Conservation (phyloP, 2,797 vertebrate species). For the Fundulus diaphanus region DNA sequence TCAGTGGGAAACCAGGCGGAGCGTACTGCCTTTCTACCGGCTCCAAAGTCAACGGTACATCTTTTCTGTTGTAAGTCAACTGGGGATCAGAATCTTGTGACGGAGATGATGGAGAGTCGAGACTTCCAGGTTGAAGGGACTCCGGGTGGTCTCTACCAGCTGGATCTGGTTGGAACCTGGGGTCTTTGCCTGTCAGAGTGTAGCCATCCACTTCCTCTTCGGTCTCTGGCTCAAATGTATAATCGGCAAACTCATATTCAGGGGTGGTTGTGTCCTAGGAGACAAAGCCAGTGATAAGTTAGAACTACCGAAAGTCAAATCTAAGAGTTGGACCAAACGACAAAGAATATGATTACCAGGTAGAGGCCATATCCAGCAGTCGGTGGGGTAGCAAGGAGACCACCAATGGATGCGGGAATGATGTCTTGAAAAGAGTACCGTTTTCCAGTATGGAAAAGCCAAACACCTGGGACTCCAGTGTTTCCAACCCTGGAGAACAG, state of each 20-base stretch:
- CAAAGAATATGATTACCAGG: constrained; percentile 46
- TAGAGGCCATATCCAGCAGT: constrained; percentile 36
- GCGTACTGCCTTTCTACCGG: constrained; percentile 39
- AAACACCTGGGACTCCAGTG: constrained; percentile 86
- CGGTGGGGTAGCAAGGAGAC: constrained; percentile 51
- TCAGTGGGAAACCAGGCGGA: constrained; percentile 34
- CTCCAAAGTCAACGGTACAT: constrained; percentile 40
- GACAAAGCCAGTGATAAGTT: not conserved
- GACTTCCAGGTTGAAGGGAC: constrained; percentile 40
- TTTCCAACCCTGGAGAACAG: constrained; percentile 86
- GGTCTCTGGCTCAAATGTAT: constrained; percentile 54
- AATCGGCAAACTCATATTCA: constrained; percentile 72
- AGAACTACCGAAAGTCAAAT: not conserved
- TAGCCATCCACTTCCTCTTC: constrained; percentile 78
- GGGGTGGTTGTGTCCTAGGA: constrained; percentile 66
- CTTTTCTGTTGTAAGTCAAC: constrained; percentile 13
- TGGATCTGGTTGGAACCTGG: constrained; percentile 66
- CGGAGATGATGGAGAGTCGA: constrained; percentile 33
- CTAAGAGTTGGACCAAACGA: not conserved
- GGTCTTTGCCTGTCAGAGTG: constrained; percentile 48
- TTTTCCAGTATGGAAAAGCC: constrained; percentile 93
- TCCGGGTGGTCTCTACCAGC: constrained; percentile 33
- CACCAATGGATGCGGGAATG: constrained; percentile 74
- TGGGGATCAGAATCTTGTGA: constrained; percentile 29
- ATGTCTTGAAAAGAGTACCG: constrained; percentile 80